Conservation (phyloP, 2,797 vertebrate genomes). For the Falco novaeseelandiae region DNA sequence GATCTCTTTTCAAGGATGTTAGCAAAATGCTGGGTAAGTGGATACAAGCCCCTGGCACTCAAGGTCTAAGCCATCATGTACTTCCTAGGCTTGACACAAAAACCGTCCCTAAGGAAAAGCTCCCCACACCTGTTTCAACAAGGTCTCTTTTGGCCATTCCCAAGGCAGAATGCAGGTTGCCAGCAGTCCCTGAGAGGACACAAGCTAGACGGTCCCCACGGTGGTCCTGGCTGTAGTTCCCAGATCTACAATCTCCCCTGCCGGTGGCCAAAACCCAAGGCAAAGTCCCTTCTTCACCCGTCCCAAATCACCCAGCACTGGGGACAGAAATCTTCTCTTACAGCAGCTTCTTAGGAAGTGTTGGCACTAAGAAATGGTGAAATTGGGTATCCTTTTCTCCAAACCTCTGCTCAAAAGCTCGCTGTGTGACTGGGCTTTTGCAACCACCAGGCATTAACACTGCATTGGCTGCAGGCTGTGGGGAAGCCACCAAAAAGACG, state of each 20-base stretch:
- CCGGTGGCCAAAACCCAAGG: accelerated
- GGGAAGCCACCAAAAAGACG: neutral
- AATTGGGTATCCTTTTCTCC: neutral
- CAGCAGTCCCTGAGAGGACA: neutral
- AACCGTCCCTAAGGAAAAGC: neutral
- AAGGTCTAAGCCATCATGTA: neutral
- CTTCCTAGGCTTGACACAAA: neutral
- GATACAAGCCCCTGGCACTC: neutral
- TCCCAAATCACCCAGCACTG: neutral
- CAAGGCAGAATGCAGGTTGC: neutral
- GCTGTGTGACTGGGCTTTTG: neutral
- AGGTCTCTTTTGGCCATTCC: neutral
- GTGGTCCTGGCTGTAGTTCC: accelerated
- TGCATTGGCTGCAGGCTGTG: neutral
- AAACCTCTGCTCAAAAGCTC: neutral
- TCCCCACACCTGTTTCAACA: neutral
- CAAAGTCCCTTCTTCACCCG: neutral
- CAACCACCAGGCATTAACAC: neutral
- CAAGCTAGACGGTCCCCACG: accelerated
- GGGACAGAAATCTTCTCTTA: neutral
- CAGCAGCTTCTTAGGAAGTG: neutral
- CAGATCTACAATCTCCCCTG: neutral
- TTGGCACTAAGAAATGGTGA: neutral
- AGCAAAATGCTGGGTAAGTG: neutral
- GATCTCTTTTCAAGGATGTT: neutral